Evolutionary conservation across 2,888 invertebrate genomes (phyloP).

Genomic region (Yponomeuta cagnagella): DNA sequence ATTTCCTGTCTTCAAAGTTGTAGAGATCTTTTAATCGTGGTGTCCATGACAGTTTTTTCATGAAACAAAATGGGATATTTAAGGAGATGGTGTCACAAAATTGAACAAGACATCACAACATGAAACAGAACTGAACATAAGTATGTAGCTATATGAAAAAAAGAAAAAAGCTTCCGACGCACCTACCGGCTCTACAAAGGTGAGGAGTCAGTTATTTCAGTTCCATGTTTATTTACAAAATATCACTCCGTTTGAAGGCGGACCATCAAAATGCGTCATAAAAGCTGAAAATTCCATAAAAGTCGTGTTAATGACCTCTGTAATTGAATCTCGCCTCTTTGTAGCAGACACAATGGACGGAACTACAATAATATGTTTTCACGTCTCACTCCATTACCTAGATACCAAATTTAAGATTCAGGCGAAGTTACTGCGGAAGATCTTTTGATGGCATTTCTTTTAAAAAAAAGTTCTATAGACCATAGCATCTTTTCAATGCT

Average conservation of each 20-base stretch:
- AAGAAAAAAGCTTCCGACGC: conserved; percentile 39
- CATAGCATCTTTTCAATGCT: too few species aligned
- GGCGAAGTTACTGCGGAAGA: too few species aligned
- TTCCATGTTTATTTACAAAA: conserved; percentile 74
- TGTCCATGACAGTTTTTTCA: too few species aligned
- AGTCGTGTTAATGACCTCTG: conserved; percentile 74
- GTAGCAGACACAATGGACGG: conserved; percentile 70
- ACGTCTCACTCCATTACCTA: background rate
- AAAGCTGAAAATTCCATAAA: conserved; percentile 72
- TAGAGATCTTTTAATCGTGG: too few species aligned
- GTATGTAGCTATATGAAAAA: conserved; percentile 26
- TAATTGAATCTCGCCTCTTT: conserved; percentile 65
- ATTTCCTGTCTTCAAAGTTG: too few species aligned
- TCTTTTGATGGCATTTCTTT: too few species aligned
- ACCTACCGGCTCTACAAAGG: conserved; percentile 70
- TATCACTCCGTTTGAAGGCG: conserved; percentile 76
- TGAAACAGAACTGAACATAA: conserved; percentile 17
- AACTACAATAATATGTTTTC: conserved; percentile 26
- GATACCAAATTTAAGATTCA: background rate
- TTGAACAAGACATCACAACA: background rate
- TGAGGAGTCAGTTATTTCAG: conserved; percentile 73
- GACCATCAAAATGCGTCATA: conserved; percentile 74
- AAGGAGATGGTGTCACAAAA: too few species aligned
- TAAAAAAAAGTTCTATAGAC: too few species aligned
- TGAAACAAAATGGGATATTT: too few species aligned